Evolutionary conservation across 2,113 vertebrate species (phyloP).

Genomic region (Cavia porcellus): DNA sequence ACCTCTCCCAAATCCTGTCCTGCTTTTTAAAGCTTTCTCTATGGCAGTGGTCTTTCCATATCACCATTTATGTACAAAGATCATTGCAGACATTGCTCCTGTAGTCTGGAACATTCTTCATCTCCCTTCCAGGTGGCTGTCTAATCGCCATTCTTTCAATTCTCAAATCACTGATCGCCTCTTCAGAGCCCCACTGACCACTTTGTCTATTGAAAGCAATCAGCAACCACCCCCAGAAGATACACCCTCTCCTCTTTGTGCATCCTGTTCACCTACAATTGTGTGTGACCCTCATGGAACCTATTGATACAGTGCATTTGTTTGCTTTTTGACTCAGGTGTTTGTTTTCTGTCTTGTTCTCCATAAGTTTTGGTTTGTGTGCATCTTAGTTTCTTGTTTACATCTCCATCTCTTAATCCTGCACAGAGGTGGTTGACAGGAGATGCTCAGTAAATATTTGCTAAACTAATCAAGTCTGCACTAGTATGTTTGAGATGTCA

Average conservation of each 20-base stretch:
- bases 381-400: background rate
- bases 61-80: rapidly evolving
- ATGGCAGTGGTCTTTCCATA: background rate
- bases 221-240: background rate
- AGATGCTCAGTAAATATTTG: background rate
- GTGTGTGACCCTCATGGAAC: rapidly evolving
- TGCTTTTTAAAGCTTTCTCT: rapidly evolving
- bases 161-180: background rate
- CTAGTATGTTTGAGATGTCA: background rate
- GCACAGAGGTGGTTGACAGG: rapidly evolving
- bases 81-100: background rate
- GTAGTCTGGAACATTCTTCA: too few species aligned
- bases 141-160: background rate
- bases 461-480: background rate
- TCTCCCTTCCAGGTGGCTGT: too few species aligned
- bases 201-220: background rate
- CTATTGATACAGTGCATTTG: background rate
- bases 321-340: background rate
- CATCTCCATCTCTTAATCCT: background rate
- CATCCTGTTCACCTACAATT: rapidly evolving
- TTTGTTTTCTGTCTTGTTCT: background rate
- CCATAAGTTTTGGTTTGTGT: background rate
- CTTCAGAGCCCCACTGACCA: background rate
- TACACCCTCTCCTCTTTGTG: too few species aligned
- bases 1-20: rapidly evolving